Conservation (phyloP, 2,113 vertebrate genomes). For the Apodemus sylvaticus region DNA sequence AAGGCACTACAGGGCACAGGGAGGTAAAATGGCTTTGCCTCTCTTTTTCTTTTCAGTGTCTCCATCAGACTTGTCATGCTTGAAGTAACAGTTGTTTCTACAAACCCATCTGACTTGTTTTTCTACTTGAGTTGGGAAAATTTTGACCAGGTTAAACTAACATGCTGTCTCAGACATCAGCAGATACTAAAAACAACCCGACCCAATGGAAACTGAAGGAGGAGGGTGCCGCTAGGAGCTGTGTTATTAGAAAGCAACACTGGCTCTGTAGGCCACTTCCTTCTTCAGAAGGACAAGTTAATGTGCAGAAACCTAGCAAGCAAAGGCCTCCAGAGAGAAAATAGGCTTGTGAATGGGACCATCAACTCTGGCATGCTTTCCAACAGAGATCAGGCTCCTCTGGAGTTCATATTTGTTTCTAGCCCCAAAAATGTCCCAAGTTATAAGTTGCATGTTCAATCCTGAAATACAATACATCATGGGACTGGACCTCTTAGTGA, state of each 20-base stretch:
- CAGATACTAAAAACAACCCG: conserved; percentile 14
- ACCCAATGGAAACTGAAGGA: neutral
- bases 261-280: neutral
- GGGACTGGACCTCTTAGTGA: neutral
- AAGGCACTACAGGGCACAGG: neutral
- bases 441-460: conserved; percentile 6
- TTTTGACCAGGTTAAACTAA: conserved; percentile 73
- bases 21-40: conserved; percentile 38
- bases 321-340: neutral
- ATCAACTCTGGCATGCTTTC: conserved; percentile 17
- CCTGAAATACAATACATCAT: neutral
- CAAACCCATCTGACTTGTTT: conserved; percentile 61
- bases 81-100: conserved; percentile 65
- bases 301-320: neutral
- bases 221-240: neutral
- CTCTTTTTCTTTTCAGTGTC: conserved; percentile 53
- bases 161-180: conserved; percentile 57
- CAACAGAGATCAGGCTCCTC: conserved; percentile 26
- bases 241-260: conserved; percentile 53
- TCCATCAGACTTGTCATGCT: conserved; percentile 40
- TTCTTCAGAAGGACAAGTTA: conserved; percentile 34
- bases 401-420: conserved; percentile 34
- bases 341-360: conserved; percentile 22
- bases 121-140: conserved; percentile 54
- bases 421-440: conserved; percentile 5